Percentiles rank a stretch among this genome's conserved stretches.
phyloP scores from a whole-genome alignment of 2,888 invertebrate genomes.

The Cephonodes hylas region DNA sequence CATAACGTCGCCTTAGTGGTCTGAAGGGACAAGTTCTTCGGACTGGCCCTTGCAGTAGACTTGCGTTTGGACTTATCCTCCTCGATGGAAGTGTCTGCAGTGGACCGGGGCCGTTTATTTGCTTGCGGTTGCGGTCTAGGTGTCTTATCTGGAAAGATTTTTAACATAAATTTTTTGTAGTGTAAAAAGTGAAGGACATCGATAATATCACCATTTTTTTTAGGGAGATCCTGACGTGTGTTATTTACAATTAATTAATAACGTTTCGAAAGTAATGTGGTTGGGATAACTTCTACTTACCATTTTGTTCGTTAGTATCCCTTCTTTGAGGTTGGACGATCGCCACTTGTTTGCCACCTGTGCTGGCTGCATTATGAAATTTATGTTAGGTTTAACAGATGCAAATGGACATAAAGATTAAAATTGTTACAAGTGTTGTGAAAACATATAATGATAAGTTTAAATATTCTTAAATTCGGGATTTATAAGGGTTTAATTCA shows the following conservation, averaged over 20 bases:
- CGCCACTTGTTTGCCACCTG: constrained; percentile 68
- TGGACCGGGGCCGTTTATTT: not conserved
- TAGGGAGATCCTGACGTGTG: no score
- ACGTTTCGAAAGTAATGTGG: not conserved
- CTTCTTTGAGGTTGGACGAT: constrained; percentile 72
- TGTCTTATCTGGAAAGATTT: not conserved
- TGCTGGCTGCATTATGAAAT: constrained; percentile 27
- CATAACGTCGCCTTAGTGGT: constrained; percentile 61
- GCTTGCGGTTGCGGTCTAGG: not conserved
- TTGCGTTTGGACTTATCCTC: constrained; percentile 22
- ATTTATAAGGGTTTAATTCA: no score
- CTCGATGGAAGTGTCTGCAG: constrained; percentile 16
- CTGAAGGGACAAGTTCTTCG: constrained; percentile 14
- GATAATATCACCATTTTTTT: no score
- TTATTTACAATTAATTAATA: no score
- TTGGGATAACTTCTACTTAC: constrained; percentile 34
- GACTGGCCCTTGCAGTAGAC: constrained; percentile 16
- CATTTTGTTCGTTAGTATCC: constrained; percentile 43
- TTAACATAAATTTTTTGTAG: not conserved
- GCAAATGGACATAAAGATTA: not conserved
- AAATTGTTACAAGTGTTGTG: not conserved
- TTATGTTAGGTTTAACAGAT: not conserved
- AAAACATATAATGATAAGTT: not conserved
- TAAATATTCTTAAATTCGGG: not conserved
- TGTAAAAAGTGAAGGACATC: no score